phyloP scores from a whole-genome alignment of 2,797 vertebrate genomes.

The Microctenopoma lineatum region DNA sequence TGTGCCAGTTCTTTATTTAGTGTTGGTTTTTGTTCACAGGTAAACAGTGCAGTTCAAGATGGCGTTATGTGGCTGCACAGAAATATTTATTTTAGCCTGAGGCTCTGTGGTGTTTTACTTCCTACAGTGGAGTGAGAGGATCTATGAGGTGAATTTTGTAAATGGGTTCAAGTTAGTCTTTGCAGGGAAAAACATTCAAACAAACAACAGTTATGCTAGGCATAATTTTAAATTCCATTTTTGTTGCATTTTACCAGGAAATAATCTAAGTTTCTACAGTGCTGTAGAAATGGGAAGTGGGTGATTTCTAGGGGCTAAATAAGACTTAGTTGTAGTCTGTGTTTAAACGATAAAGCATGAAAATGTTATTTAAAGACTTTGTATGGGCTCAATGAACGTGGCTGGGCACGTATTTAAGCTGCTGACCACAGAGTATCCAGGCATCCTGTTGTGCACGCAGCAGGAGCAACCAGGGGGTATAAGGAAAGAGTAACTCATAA shows the following conservation, averaged over 20 bases:
- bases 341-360: conserved; percentile 35
- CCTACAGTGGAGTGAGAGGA: conserved; percentile 15
- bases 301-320: not conserved
- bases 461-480: conserved; percentile 1
- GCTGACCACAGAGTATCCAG: conserved; percentile 51
- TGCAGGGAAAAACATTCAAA: conserved; percentile 25
- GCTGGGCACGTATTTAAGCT: conserved; percentile 36
- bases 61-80: conserved; percentile 8
- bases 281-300: not conserved
- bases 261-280: conserved; percentile 17
- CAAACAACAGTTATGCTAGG: conserved; percentile 29
- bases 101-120: conserved; percentile 18
- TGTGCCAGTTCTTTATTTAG: not conserved
- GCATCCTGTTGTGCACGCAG: conserved; percentile 32
- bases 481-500: conserved; percentile 27
- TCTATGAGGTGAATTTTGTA: conserved; percentile 23
- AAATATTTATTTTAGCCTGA: conserved; percentile 40
- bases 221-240: not conserved
- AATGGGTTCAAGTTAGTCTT: conserved; percentile 30
- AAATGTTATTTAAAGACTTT: conserved; percentile 33
- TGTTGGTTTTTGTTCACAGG: conserved; percentile 16
- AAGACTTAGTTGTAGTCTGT: conserved; percentile 7
- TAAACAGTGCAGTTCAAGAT: conserved; percentile 5
- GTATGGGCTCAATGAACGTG: conserved; percentile 3
- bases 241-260: conserved; percentile 2